These are phyloP conservation scores for Mythimna lalbum DNA, from an alignment of 2,888 invertebrate genomes.

Conservation along the genomic window DNA sequence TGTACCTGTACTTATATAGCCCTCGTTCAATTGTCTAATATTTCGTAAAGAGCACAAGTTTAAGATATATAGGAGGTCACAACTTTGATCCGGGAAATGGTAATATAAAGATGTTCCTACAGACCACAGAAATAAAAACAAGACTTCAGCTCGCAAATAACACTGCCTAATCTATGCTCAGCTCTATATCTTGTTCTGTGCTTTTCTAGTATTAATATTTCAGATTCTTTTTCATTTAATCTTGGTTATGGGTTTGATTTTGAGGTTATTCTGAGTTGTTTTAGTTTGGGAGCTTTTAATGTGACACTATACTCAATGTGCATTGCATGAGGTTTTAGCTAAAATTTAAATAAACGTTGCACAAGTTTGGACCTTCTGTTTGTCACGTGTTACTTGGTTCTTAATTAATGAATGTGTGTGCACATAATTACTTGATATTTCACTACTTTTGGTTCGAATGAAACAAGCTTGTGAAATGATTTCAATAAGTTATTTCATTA, in stretches of 20 bases:
- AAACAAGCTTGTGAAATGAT: conserved; percentile 73
- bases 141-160: conserved; percentile 87
- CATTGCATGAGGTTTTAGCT: conserved; percentile 75
- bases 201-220: conserved; percentile 82
- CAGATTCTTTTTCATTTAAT: conserved; percentile 70
- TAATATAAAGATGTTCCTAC: conserved; percentile 74
- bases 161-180: conserved; percentile 89
- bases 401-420: conserved; percentile 18
- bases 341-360: conserved; percentile 65
- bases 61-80: conserved; percentile 75
- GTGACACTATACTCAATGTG: conserved; percentile 70
- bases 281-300: conserved; percentile 73
- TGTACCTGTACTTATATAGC: conserved; percentile 70
- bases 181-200: conserved; percentile 86
- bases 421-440: conserved; percentile 4
- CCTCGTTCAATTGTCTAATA: conserved; percentile 68
- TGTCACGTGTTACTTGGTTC: conserved; percentile 29
- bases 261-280: conserved; percentile 73
- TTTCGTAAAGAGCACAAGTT: conserved; percentile 83
- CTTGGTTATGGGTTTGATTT: conserved; percentile 70
- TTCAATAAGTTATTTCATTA: conserved; percentile 44
- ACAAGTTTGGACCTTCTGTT: conserved; percentile 68
- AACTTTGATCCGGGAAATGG: conserved; percentile 75
- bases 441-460: conserved; percentile 2
- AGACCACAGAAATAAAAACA: conserved; percentile 76